Conservation (phyloP, 2,888 invertebrate species). For the Priocnemis perturbator region DNA sequence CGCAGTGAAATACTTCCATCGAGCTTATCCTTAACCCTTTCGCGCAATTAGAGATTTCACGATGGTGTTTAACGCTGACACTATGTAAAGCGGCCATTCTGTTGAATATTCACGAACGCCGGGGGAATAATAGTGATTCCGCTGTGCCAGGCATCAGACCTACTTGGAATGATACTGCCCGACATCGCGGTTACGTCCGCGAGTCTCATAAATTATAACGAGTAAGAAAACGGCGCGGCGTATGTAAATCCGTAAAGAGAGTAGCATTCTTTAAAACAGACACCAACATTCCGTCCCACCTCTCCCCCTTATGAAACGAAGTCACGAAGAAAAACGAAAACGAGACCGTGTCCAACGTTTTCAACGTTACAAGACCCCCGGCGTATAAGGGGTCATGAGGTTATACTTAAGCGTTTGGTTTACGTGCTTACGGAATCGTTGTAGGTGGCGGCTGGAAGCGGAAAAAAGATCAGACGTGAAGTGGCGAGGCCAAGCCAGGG, state of each 20-base stretch:
- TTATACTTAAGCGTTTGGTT: constrained; percentile 1
- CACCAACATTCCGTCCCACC: no score
- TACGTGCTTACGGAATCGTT: constrained; percentile 20
- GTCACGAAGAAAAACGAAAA: no score
- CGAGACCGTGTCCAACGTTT: not conserved
- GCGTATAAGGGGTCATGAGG: constrained; percentile 2
- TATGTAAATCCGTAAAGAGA: not conserved
- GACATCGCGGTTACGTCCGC: no score
- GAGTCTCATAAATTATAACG: no score
- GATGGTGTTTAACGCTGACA: constrained; percentile 32
- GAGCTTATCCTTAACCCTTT: constrained; percentile 27
- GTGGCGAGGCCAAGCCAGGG: no score
- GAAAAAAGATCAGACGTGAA: not conserved
- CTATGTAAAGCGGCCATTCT: constrained; percentile 32
- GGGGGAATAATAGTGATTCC: constrained; percentile 39
- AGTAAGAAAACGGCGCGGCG: no score
- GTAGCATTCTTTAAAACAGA: not conserved
- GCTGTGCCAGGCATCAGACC: constrained; percentile 31
- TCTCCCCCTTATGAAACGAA: no score
- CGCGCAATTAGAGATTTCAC: constrained; percentile 41
- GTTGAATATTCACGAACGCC: constrained; percentile 46
- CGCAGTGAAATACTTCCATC: no score
- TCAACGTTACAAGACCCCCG: not conserved
- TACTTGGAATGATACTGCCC: no score
- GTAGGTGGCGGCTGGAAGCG: constrained; percentile 21